phyloP scores from a whole-genome alignment of 2,888 invertebrate genomes.

The Malacosoma neustria region DNA sequence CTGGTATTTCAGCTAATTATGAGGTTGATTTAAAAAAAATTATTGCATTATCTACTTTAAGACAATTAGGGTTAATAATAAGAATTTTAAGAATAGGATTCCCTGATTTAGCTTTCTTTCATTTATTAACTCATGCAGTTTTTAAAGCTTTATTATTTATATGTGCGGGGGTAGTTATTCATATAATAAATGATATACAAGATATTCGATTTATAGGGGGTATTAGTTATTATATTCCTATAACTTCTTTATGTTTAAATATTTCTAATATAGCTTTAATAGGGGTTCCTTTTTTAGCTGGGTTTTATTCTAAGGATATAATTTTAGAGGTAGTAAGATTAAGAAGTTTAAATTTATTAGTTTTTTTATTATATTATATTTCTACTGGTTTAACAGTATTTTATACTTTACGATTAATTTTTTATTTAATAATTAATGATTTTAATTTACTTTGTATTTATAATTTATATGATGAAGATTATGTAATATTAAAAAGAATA shows the following conservation, averaged over 20 bases:
- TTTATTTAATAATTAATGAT: slow-evolving; percentile 67
- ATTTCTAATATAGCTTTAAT: slow-evolving; percentile 76
- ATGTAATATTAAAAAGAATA: slow-evolving; percentile 63
- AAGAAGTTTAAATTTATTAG: slow-evolving; percentile 66
- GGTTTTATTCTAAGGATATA: slow-evolving; percentile 79
- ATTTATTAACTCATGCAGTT: slow-evolving; percentile 82
- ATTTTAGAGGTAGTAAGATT: slow-evolving; percentile 74
- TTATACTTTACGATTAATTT: slow-evolving; percentile 73
- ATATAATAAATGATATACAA: slow-evolving; percentile 76
- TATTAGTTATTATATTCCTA: slow-evolving; percentile 59
- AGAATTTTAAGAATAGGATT: slow-evolving; percentile 74
- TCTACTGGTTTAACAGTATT: slow-evolving; percentile 74
- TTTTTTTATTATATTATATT: slow-evolving; percentile 72
- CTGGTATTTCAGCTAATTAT: slow-evolving; percentile 76
- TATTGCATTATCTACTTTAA: slow-evolving; percentile 85
- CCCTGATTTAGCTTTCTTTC: slow-evolving; percentile 78
- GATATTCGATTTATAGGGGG: slow-evolving; percentile 79
- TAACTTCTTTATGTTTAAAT: slow-evolving; percentile 71
- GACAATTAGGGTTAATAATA: slow-evolving; percentile 84
- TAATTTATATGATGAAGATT: slow-evolving; percentile 66
- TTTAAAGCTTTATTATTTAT: slow-evolving; percentile 86
- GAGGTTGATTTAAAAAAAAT: slow-evolving; percentile 84
- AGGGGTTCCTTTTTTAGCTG: slow-evolving; percentile 78
- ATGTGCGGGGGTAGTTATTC: slow-evolving; percentile 81
- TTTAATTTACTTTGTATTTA: slow-evolving; percentile 60